A percentile compares a stretch with the other conserved stretches of the same genome.
These are phyloP conservation scores for Cercocebus atys DNA, from an alignment of 2,113 vertebrate species.

Conservation along the genomic window DNA sequence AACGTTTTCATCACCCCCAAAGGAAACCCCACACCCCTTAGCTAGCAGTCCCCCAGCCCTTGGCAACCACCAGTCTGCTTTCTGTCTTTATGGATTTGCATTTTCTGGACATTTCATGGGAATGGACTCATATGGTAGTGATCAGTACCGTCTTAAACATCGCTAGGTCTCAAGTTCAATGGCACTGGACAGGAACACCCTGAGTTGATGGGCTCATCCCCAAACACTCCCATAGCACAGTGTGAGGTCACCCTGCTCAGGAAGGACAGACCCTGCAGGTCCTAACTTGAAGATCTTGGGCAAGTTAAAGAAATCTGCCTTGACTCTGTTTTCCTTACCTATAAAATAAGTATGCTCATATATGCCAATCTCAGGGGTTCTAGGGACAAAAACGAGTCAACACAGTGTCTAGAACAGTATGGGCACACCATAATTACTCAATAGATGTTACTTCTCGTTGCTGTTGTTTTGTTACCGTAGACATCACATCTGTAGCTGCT, in stretches of 20 bases:
- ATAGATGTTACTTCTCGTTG: accelerated
- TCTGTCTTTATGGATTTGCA: not conserved
- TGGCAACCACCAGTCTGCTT: not conserved
- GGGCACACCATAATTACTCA: accelerated
- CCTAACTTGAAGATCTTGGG: not conserved
- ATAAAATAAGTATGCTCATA: accelerated
- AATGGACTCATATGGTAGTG: accelerated
- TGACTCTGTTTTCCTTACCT: not conserved
- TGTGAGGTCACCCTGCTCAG: not conserved
- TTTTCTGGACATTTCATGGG: accelerated
- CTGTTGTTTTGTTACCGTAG: accelerated
- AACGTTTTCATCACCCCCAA: not conserved
- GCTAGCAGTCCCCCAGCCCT: accelerated
- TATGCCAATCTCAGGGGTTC: accelerated
- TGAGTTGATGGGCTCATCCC: too few relatives aligned
- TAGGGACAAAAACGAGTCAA: accelerated
- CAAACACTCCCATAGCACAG: accelerated
- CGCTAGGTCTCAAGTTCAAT: accelerated
- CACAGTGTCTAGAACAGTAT: not conserved
- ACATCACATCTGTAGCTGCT: accelerated
- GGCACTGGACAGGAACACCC: accelerated
- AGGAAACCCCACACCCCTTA: accelerated
- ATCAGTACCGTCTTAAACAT: accelerated
- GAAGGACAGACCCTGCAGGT: not conserved
- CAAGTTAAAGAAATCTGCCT: accelerated